Base-by-base conservation (phyloP, 1,140 invertebrate species). In the Trichomalopsis sarcophagae region DNA sequence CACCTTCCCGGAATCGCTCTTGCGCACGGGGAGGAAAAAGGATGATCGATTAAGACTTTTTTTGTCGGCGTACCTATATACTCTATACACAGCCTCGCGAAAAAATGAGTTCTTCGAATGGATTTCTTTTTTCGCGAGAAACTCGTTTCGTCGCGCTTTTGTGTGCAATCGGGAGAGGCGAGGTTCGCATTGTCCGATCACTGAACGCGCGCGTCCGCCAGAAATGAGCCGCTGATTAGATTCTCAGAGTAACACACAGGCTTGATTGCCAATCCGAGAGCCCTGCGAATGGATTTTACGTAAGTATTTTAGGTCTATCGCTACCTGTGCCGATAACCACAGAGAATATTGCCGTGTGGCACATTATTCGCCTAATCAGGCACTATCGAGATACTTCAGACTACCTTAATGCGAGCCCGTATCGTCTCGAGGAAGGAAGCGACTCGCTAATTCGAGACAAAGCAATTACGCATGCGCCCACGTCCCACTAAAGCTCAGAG, bases 31-130 rank as follows among this genome's bases (percentile, higher is more conserved):
- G 68, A 9, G 68, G 30, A 71, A 71, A 30, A 27, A 11, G 30
- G 68, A 71, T 30, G 55, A 44, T 27, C 74, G 82, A 83, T 82
- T 66, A 76, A 82, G 75, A 71, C 27, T 71, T 77, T 83, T 83
- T 77, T 82, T 82, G 36, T 75, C 55, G 50, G 50, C 10, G 17
- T 44, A 27, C 27, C 7, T 13, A 71, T 13, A 71, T 69, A 30
- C 68, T 21, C 5, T 21, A 62, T 4, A 13, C 5, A 21, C 4
- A n/a, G 7, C 33, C 5, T 36, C 4, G 47, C 33, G 47, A 36
- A 74, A 82, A 82, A 82, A 62, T 66, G 11, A n/a, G 7, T 78
- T 84, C 82, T 55, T 17, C 66, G 82, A 77, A 84, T 21, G 17
- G 74, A 50, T 11, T 47, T 76, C 27, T 27, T 76, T 76, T 73